Conservation (phyloP, 2,797 vertebrate genomes). For the Pantherophis vulpinus region DNA sequence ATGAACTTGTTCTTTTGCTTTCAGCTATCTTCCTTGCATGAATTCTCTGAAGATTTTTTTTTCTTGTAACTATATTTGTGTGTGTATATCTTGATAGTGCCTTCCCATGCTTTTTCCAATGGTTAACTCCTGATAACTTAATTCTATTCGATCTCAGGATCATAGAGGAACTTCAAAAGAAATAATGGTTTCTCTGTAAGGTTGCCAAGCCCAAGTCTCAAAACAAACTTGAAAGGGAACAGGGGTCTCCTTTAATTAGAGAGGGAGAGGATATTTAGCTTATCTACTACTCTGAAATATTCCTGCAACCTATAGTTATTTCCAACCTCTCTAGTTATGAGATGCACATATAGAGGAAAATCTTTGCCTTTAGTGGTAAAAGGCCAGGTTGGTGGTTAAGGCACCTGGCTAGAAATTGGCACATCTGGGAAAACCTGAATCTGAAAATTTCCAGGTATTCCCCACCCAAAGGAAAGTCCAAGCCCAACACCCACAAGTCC, state of each 20-base stretch:
- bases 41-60: constrained; percentile 19
- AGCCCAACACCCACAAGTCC: too few species aligned
- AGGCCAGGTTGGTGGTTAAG: background rate
- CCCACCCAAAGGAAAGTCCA: too few species aligned
- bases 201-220: constrained; percentile 8
- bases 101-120: constrained; percentile 25
- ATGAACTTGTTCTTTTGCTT: constrained; percentile 27
- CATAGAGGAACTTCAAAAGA: constrained; percentile 52
- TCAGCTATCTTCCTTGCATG: background rate
- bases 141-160: constrained; percentile 54
- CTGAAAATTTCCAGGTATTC: too few species aligned
- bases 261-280: background rate
- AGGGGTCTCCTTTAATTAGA: background rate
- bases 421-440: too few species aligned
- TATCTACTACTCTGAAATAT: constrained; percentile 45
- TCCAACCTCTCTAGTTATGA: background rate
- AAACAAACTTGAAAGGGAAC: background rate
- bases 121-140: constrained; percentile 57
- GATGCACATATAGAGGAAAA: constrained; percentile 42
- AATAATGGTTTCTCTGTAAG: constrained; percentile 52
- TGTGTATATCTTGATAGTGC: constrained; percentile 32
- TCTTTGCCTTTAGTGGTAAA: constrained; percentile 25
- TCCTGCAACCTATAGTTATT: constrained; percentile 42
- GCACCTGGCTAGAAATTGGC: too few species aligned
- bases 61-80: background rate